Base-by-base conservation (phyloP, 2,113 vertebrate species). In the Datnioides undecimradiatus region DNA sequence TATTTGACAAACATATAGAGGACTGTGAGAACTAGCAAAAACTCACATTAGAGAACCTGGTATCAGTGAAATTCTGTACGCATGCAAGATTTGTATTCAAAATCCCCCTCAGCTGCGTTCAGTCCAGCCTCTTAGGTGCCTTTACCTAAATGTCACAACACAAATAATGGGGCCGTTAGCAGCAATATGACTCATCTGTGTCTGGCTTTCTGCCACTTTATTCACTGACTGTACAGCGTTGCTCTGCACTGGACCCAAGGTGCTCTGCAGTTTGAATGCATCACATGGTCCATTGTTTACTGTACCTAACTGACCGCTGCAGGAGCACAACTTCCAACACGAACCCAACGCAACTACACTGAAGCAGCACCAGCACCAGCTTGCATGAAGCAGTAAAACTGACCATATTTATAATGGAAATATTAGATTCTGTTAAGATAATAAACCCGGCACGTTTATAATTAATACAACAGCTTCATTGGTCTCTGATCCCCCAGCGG, bases 251-350 rank as follows among this genome's bases (percentile, higher is more conserved):
- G 51, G n/a, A 67, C 73, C n/a, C 54, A 55, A 63, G 76, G 70
- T 79, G 75, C 43, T 63, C 45, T 71, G 72, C 68, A 52, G 57
- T 77, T 85, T 89, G 60, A 90, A 90, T 66, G 36, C 13, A 87
- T 91, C 90, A 91, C 90, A 80, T 92, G 92, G 84, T 70, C 69
- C 60, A 68, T 68, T 92, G 90, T 93, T 93, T 90, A 88, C 88
- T 49, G 38, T 54, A 45, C 69, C 29, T 36, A 72, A 82, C 48
- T 25, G 87, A 77, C 87, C 43, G 19, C 77, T 60, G 38, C 34
- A 66, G 49, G 43, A 68, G 25, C 25, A 29, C 16, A 1, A n/a
- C 41, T 65, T 52, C 38, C 68, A 43, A 34, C 33, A 12, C 8
- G 31, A 11, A 13, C 52, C 12, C 17, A 8, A 2, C 69, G 55